Percentiles rank a stretch among this genome's conserved stretches.
phyloP scores from a whole-genome alignment of 2,888 invertebrate genomes.

The Atherix ibis region DNA sequence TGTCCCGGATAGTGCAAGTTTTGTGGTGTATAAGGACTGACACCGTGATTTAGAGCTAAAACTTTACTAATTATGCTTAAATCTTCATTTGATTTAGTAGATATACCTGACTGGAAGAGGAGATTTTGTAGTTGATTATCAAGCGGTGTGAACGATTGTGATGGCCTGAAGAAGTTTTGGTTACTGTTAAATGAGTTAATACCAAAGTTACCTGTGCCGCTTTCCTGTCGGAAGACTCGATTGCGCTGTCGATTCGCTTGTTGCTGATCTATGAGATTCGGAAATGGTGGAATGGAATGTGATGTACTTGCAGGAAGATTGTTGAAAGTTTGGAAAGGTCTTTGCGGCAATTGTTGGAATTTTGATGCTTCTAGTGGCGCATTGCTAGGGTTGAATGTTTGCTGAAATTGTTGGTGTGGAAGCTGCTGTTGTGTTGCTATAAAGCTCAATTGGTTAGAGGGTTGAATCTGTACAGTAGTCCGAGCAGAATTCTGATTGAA shows the following conservation, averaged over 20 bases:
- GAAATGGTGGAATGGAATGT: constrained; percentile 10
- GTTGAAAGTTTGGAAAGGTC: constrained; percentile 20
- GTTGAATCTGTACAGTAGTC: constrained; percentile 22
- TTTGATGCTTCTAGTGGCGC: constrained; percentile 19
- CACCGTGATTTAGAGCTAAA: constrained; percentile 59
- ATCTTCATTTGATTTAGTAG: constrained; percentile 44
- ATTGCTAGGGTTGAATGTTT: constrained; percentile 10
- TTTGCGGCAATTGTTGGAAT: constrained; percentile 20
- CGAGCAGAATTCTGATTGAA: not conserved
- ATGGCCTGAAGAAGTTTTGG: not conserved
- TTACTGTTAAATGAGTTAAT: constrained; percentile 31
- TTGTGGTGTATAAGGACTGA: constrained; percentile 33
- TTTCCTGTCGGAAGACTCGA: constrained; percentile 40
- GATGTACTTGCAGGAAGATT: constrained; percentile 6
- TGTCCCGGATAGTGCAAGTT: constrained; percentile 19
- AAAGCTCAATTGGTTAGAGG: constrained; percentile 25
- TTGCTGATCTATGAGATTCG: constrained; percentile 9
- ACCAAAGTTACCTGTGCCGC: constrained; percentile 46
- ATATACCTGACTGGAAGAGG: constrained; percentile 47
- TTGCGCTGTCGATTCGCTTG: constrained; percentile 13
- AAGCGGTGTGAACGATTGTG: constrained; percentile 13
- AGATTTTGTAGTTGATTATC: constrained; percentile 45
- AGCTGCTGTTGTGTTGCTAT: constrained; percentile 16
- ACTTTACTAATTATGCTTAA: constrained; percentile 69
- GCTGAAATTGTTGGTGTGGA: no score